Evolutionary conservation across 23 tunicate genomes (phyloP).

Genomic region (Styela clava): DNA sequence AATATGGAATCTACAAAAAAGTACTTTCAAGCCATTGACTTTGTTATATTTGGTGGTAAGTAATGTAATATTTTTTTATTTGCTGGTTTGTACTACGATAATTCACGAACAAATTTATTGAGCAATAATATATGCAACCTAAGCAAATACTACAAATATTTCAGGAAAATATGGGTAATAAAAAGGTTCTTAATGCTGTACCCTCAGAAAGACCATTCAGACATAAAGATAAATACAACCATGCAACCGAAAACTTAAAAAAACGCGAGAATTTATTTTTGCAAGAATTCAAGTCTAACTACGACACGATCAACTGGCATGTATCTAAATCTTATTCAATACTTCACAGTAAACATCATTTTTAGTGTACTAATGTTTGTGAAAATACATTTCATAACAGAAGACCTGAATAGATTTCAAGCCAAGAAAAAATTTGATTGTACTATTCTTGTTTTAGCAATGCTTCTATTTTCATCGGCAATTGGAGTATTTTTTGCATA

Average conservation of each 20-base stretch:
- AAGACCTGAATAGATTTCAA: neutral
- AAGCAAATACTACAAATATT: neutral
- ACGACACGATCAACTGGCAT: no score
- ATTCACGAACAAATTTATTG: neutral
- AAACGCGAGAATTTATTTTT: no score
- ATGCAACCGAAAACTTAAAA: no score
- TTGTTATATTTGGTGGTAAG: neutral
- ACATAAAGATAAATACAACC: neutral
- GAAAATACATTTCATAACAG: no score
- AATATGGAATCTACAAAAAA: neutral
- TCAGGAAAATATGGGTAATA: neutral
- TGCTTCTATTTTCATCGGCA: neutral
- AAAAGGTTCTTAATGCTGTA: no score
- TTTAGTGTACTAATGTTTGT: neutral
- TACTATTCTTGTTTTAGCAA: neutral
- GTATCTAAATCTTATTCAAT: no score
- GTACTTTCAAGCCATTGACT: neutral
- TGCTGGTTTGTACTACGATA: neutral
- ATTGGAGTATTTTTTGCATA: neutral
- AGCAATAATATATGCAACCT: neutral
- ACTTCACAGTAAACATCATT: neutral
- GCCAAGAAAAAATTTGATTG: neutral
- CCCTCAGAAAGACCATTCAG: neutral
- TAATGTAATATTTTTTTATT: no score
- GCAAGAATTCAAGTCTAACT: no score